A percentile compares a stretch with the other conserved stretches of the same genome.
Conservation (phyloP, 2,888 invertebrate species). For the Tenthredo livida region DNA sequence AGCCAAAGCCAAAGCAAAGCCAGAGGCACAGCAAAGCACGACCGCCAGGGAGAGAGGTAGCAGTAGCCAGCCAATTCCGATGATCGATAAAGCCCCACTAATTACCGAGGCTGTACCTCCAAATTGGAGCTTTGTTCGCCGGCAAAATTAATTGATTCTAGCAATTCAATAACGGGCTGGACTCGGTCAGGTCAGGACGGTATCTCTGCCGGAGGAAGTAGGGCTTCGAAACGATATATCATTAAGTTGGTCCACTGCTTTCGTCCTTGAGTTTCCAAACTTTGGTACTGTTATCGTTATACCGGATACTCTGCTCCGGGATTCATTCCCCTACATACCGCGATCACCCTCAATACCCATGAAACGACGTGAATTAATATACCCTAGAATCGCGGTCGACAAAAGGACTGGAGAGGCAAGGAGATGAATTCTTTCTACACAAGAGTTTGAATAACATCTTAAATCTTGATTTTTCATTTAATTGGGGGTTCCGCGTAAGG, state of each 20-base stretch:
- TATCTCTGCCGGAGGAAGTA: conserved; percentile 7
- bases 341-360: neutral
- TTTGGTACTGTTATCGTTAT: conserved; percentile 31
- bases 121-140: conserved; percentile 71
- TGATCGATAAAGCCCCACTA: conserved; percentile 74
- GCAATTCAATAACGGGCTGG: conserved; percentile 67
- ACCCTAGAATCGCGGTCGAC: neutral
- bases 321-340: neutral
- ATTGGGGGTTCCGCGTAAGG: neutral
- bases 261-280: conserved; percentile 33
- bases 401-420: neutral
- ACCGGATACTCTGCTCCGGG: neutral
- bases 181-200: conserved; percentile 38
- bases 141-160: conserved; percentile 71
- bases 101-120: conserved; percentile 66
- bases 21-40: neutral
- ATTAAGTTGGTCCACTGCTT: conserved; percentile 44
- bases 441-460: neutral
- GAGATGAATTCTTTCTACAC: neutral
- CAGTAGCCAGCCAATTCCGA: conserved; percentile 65
- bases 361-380: conserved; percentile 6
- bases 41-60: neutral
- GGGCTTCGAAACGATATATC: conserved; percentile 42
- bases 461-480: neutral
- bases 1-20: conserved; percentile 24